phyloP scores from a whole-genome alignment of 2,113 vertebrate species.

The Rhagologus leucostigma region DNA sequence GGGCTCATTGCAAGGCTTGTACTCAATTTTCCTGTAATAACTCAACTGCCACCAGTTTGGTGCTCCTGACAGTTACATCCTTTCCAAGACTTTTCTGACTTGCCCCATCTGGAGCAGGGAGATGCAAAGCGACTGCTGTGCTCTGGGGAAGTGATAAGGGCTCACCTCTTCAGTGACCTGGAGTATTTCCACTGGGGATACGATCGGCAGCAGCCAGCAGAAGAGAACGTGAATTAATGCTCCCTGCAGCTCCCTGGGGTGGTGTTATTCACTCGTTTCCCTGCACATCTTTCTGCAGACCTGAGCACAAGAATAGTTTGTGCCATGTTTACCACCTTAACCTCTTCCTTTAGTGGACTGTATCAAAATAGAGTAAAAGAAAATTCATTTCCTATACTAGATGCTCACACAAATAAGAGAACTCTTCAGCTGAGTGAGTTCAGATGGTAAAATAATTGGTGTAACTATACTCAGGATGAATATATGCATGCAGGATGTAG shows the following conservation, averaged over 20 bases:
- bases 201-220: neutral
- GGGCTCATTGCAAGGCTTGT: neutral
- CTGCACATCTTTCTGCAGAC: neutral
- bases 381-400: neutral
- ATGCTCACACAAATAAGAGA: neutral
- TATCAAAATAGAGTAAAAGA: neutral
- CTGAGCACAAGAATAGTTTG: neutral
- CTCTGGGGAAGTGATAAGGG: conserved; percentile 16
- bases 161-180: conserved; percentile 33
- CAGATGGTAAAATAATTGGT: conserved; percentile 27
- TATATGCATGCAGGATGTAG: neutral
- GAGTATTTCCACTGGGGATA: conserved; percentile 9
- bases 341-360: neutral
- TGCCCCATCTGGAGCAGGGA: conserved; percentile 33
- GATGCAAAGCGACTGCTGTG: neutral
- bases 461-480: neutral
- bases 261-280: neutral
- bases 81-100: conserved; percentile 3
- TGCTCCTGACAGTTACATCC: conserved; percentile 28
- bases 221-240: conserved; percentile 21
- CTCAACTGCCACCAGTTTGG: conserved; percentile 23
- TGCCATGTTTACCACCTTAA: neutral
- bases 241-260: conserved; percentile 1
- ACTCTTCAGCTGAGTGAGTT: conserved; percentile 18
- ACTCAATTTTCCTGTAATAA: conserved; percentile 52